Evolutionary conservation across 2,113 vertebrate species (phyloP), one percentile per base, ranked within the genome.

Genomic region (Poeciliopsis turrubarensis): DNA sequence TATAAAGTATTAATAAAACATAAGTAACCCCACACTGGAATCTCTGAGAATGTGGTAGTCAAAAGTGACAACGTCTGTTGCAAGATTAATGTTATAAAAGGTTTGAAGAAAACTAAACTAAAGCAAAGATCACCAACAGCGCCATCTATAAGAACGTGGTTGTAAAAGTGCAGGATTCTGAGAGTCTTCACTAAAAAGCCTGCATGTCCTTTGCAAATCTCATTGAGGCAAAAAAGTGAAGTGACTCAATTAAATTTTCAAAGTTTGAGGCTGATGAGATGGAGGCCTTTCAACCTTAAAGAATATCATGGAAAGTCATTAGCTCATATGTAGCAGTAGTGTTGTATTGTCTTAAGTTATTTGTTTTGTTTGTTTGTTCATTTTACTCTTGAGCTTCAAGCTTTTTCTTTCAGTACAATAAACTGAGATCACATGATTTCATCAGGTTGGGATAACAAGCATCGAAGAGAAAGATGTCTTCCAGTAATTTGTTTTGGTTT

Each of bases 401-500:
- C 13, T 25, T 57, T 57, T 57, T n/a, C 7, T n/a, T 57, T n/a
- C 22, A 9, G 51, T 57, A n/a, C 25, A 57, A 57, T 57, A 57
- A 57, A 57, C 51, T 11, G 51, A 57, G 22, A 25, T 57, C 51
- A 57, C 51, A n/a, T 57, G 51, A 25, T 57, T 57, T 57, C 17
- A 25, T 68, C 30, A 31, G 63, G 25, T 25, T 32, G 8, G 1
- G 30, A 14, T 15, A 12, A 41, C 60, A 73, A 57, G 65, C 41
- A 80, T 70, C 60, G 15, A 61, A 60, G 26, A 64, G 39, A 82
- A 65, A 34, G 78, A 84, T 75, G 78, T 87, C 77, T 80, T 25
- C 57, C 80, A 78, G 82, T 83, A 37, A 81, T 78, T 83, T 61
- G n/a, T 60, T 73, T 81, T 1, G 1, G 60, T 80, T 65, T 67